Evolutionary conservation across 2,888 invertebrate species (phyloP).

Genomic region (Reticulitermes lucifugus): DNA sequence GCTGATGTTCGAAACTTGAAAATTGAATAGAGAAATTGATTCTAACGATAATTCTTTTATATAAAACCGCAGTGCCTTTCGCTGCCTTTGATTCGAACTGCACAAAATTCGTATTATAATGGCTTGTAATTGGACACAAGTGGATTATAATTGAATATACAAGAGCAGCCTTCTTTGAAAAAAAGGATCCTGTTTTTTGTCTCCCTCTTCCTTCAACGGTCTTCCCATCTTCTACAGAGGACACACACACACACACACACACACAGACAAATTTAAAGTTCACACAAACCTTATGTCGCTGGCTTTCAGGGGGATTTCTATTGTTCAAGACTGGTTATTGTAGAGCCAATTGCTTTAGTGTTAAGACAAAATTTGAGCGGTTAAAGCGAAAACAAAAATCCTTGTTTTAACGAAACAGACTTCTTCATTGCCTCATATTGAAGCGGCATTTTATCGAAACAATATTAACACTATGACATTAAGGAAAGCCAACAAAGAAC

Average conservation of each 20-base stretch:
- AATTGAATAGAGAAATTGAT: not conserved
- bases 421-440: too few species aligned
- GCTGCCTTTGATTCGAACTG: not conserved
- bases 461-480: too few species aligned
- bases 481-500: too few species aligned
- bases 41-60: conserved; percentile 2
- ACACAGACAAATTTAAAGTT: not conserved
- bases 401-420: too few species aligned
- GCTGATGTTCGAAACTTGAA: not conserved
- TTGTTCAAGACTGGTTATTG: conserved; percentile 10
- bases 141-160: not conserved
- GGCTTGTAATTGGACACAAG: conserved; percentile 2
- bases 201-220: too few species aligned
- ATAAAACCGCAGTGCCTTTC: not conserved
- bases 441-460: too few species aligned
- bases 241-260: not conserved
- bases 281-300: conserved; percentile 4
- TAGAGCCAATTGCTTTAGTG: not conserved
- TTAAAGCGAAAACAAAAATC: too few species aligned
- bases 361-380: not conserved
- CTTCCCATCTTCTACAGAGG: not conserved
- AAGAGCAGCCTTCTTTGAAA: not conserved
- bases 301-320: not conserved
- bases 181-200: not conserved
- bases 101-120: not conserved